A percentile compares a stretch with the other conserved stretches of the same genome.
phyloP scores from a whole-genome alignment of 2,113 vertebrate genomes.

The Chaetops frenatus region DNA sequence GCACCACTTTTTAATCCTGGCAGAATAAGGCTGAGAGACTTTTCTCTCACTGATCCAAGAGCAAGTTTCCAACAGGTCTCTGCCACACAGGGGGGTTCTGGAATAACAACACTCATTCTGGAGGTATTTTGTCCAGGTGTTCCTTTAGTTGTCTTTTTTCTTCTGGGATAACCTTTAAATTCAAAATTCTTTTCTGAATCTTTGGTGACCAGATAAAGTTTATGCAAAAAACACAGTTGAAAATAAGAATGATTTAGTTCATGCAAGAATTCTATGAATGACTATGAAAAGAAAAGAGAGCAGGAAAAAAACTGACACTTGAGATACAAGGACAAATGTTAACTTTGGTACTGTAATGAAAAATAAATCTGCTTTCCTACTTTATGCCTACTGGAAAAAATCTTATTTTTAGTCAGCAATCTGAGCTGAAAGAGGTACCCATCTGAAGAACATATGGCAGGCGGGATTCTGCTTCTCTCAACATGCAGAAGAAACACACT shows the following conservation, averaged over 20 bases:
- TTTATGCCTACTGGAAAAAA: background rate
- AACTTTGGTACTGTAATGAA: background rate
- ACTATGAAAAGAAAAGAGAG: background rate
- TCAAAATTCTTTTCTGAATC: background rate
- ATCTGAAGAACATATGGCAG: background rate
- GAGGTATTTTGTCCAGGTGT: constrained; percentile 73
- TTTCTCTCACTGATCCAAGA: constrained; percentile 32
- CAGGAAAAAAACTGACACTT: background rate
- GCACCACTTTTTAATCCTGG: constrained; percentile 52
- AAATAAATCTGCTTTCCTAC: background rate
- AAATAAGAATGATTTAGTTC: background rate
- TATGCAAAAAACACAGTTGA: background rate
- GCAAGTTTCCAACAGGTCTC: constrained; percentile 78
- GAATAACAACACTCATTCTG: constrained; percentile 77
- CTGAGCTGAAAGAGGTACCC: background rate
- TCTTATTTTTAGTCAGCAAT: background rate
- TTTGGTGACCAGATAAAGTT: background rate
- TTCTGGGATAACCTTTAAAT: constrained; percentile 69
- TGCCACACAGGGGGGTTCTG: constrained; percentile 74
- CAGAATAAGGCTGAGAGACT: background rate
- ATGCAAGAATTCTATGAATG: background rate
- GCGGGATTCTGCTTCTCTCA: background rate
- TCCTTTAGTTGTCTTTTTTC: constrained; percentile 77
- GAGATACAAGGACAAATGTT: background rate
- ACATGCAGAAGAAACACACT: background rate